Evolutionary conservation across 92 coral and sea anemone species (phyloP), one percentile per base, ranked within the genome.

Genomic region (Actinostola sp.): DNA sequence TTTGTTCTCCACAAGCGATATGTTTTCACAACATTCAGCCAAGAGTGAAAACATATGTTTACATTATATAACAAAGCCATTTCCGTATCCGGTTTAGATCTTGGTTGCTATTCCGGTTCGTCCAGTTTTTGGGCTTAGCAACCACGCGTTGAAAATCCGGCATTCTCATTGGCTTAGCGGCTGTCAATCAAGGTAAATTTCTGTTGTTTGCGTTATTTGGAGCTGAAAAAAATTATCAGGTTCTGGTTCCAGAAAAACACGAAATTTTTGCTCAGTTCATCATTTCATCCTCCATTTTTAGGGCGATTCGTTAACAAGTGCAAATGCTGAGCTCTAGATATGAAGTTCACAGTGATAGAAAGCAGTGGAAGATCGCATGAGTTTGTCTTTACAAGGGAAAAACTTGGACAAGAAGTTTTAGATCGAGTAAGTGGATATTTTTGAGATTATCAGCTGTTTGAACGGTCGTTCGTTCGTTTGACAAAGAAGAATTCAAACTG

Each of bases 311-410:
- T 51, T 38, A 51, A 61, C 72, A 28, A 58, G 36, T 75, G 81
- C 81, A 63, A 30, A 30, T 60, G 55, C 21, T 23, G 42, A 7
- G 38, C 45, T 35, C 81, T 25, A 13, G 67, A 60, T 42, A 95
- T 95, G 99, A 95, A 86, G 88, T 91, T 89, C 77, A 59, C 83
- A 45, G 89, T 95, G 56, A 39, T 81, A 27, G 99, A 95, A 66
- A 91, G 97, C 67, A 87, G 87, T 75, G 97, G 96, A 36, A 88
- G 67, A 59, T 73, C 86, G 60, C 93, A 95, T 75, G 99, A 95
- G 66, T 88, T 95, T 58, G 88, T 87, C 33, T 86, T 95, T 46
- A 91, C 97, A 0, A 73, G 93, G 56, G 93, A 95, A 64, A 92
- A 93, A 51, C 84, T 89, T 21, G 99, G 99, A 43, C 96, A 95